Conservation (phyloP, 2,888 invertebrate genomes). For the Cetonia aurata region DNA sequence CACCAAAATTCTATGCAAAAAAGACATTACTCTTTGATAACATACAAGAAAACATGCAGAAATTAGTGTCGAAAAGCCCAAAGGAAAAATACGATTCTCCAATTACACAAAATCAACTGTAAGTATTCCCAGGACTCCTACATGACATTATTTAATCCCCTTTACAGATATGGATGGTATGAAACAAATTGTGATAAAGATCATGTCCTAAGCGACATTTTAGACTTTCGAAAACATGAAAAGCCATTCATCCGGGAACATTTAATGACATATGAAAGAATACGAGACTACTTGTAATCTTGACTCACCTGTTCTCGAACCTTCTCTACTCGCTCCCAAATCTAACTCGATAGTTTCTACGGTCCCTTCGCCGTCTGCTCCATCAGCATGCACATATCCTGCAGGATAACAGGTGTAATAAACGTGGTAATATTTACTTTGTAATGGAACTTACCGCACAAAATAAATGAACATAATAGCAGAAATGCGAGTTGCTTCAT, state of each 20-base stretch:
- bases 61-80: conserved; percentile 58
- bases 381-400: conserved; percentile 67
- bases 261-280: conserved; percentile 61
- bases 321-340: conserved; percentile 88
- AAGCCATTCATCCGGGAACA: conserved; percentile 61
- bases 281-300: conserved; percentile 53
- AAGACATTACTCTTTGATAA: conserved; percentile 50
- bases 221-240: conserved; percentile 67
- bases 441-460: conserved; percentile 59
- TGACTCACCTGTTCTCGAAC: conserved; percentile 84
- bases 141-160: conserved; percentile 16
- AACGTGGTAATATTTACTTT: neutral
- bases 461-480: conserved; percentile 56
- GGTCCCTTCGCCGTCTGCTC: conserved; percentile 67
- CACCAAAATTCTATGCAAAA: conserved; percentile 61
- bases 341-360: conserved; percentile 80
- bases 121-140: conserved; percentile 14
- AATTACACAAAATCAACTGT: conserved; percentile 65
- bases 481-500: conserved; percentile 62
- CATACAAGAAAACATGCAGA: conserved; percentile 57
- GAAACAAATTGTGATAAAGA: conserved; percentile 58
- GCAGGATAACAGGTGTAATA: conserved; percentile 39
- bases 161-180: conserved; percentile 65
- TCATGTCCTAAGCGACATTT: conserved; percentile 53
- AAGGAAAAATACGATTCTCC: conserved; percentile 59